Base-by-base conservation (phyloP, 2,888 invertebrate genomes). In the Papilio protenor region DNA sequence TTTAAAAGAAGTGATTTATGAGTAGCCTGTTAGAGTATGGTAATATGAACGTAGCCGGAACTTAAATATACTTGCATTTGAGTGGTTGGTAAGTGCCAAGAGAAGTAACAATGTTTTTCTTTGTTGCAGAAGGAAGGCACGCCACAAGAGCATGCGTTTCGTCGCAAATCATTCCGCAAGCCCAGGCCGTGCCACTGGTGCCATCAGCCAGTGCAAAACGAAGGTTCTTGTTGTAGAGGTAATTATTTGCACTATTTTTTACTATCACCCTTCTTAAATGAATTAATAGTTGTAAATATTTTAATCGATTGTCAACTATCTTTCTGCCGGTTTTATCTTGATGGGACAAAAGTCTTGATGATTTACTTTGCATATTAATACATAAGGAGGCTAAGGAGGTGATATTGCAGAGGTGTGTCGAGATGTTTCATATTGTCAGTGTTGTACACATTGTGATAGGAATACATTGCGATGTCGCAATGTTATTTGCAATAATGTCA, bases 171-270 rank as follows among this genome's bases (percentile, higher is more conserved):
- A 81, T 96, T 97, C 90, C 96, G 96, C 87, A 97, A 96, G 87
- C 96, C 97, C 18, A 95, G 97, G 81, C 96, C 97, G 52, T 97
- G 97, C 89, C 97, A 97, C 90, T 95, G 97, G 90, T 97, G 97
- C 88, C 97, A 97, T 87, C 97, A 97, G 90, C 96, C 97, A 80
- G 96, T 97, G 82, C 95, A 96, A 87, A 96, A 96, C 85, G 96
- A 97, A 88, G 97, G 97, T 79, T 96, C 96, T 78, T 97, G 96
- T 88, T 97, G 97, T 90, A 94, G 97, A 96, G 97, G 97, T 97
- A 91, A 92, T 71, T 71, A 69, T n/a, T 57, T 55, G 10, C 40
- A n/a, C 12, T 69, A 5, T 27, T 64, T 18, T 66, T 5, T 69
- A n/a, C 11, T 45, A 11, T n/a, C 11, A 69, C 11, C 45, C 11